Base-by-base conservation (phyloP, 1,140 invertebrate genomes). In the Harlomillsia oculata region DNA sequence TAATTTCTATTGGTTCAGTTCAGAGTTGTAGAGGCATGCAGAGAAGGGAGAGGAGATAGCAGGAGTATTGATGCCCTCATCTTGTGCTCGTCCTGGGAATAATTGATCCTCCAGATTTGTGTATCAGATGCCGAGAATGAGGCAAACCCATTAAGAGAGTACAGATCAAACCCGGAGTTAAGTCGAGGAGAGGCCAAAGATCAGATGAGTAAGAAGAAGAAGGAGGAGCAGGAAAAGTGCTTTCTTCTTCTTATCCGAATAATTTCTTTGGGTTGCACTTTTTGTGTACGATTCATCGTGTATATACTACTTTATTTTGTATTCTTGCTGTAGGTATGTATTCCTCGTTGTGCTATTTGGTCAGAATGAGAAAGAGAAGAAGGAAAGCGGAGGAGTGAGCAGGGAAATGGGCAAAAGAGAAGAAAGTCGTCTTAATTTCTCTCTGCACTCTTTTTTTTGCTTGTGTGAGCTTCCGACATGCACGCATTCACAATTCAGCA, bases 81-180 rank as follows among this genome's bases (percentile, higher is more conserved):
- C 56, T 37, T 39, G 29, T 40, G 34, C 20, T 6, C n/a, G 34
- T 41, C 21, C 45, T 46, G 40, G 39, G 49, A 58, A 58, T 58
- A 58, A 58, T 58, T 58, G 56, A 58, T 58, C 40, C 23, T 46
- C 41, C 46, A 57, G 55, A 57, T 57, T 57, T 57, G 21, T 51
- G 14, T 57, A 57, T 50, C 55, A 57, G 55, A 57, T 57, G 32
- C 39, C 16, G 23, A 39, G 34, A 57, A 57, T 51, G 55, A 57
- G 55, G 41, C 28, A 45, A 34, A 37, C 44, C 53, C 53, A 56
- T 56, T 56, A 56, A 56, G n/a, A 48, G 20, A 56, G 30, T 26
- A 18, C 25, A 56, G 53, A 48, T 56, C 43, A 56, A 48, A 48
- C 44, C n/a, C 34, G 5, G 34, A 56, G 53, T 56, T 46, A 56